Base-by-base conservation (phyloP, 1,140 invertebrate species). In the Apolygus lucorum region DNA sequence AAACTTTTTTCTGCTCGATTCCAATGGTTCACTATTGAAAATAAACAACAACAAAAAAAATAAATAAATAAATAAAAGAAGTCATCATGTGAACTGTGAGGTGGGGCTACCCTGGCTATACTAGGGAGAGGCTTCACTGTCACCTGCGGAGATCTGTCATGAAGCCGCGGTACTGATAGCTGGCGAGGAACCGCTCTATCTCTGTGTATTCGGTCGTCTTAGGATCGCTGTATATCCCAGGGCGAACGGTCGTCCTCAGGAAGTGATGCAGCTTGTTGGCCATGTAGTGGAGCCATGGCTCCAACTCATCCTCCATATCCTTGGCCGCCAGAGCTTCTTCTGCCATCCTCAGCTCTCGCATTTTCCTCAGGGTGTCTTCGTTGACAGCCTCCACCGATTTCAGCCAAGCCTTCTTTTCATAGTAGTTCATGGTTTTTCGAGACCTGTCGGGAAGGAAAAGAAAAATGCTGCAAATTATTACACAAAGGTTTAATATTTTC, bases 261-360 rank as follows among this genome's bases (percentile, higher is more conserved):
- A 66, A 29, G 25, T 66, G 64, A 26, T 66, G 64, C 2, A 66
- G 64, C 34, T 66, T 66, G 25, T 17, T 34, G 27, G 64, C 64
- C 64, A 66, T 66, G 64, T 66, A 66, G n/a, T 66, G 14, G 34
- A 66, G 28, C 64, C 64, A 66, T 2, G 64, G 27, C 28, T 66
- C 17, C n/a, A 14, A 64, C 22, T 59, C 54, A 17, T 59, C 22
- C 4, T 11, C 54, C 54, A 59, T 4, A 8, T 59, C 54, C 22
- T 59, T 59, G 54, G 4, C 22, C 54, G 8, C 22, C 54, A 4
- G 8, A 11, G 8, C 54, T 14, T 14, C 22, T 24, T 17, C 54
- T 22, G 54, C 11, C 22, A 4, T 11, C 22, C 54, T 59, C 2
- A 59, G 22, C 4, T 59, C 54, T 14, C 22, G 8, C 54, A 59